phyloP scores from a whole-genome alignment of 2,888 invertebrate species.

The Agrypnus murinus region DNA sequence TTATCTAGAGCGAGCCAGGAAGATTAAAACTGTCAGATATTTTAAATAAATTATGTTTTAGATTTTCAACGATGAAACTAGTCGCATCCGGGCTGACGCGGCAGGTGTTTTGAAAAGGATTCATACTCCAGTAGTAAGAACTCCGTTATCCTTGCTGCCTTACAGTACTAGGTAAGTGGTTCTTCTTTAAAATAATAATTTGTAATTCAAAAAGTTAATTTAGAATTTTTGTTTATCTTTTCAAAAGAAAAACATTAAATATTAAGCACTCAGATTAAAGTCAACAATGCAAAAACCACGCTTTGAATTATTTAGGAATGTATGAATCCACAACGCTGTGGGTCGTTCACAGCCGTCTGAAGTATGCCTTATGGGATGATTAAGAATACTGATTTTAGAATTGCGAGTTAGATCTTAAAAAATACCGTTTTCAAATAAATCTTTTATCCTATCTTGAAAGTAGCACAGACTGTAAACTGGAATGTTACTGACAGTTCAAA shows the following conservation, averaged over 20 bases:
- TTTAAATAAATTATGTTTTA: constrained; percentile 67
- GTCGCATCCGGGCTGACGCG: constrained; percentile 86
- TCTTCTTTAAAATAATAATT: constrained; percentile 49
- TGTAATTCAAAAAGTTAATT: background rate
- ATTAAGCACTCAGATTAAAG: too few relatives aligned
- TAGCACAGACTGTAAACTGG: background rate
- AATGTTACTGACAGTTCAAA: constrained; percentile 29
- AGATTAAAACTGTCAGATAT: background rate
- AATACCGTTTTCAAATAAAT: too few relatives aligned
- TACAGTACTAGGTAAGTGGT: constrained; percentile 76
- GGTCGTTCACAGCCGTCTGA: too few relatives aligned
- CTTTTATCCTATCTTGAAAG: background rate
- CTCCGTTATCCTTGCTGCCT: constrained; percentile 75
- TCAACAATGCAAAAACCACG: too few relatives aligned
- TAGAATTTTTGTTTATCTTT: background rate
- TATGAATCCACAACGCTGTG: too few relatives aligned
- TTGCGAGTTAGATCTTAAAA: too few relatives aligned
- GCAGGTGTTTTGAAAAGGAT: constrained; percentile 83
- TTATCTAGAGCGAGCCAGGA: constrained; percentile 16
- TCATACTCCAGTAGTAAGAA: constrained; percentile 84
- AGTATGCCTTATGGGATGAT: too few relatives aligned
- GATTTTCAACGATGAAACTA: constrained; percentile 89
- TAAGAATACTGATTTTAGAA: too few relatives aligned
- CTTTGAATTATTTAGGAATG: too few relatives aligned
- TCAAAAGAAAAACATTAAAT: too few relatives aligned